Percentiles rank a stretch among this genome's conserved stretches.
These are phyloP conservation scores for Suillia variegata DNA, from an alignment of 2,888 invertebrate species.

Conservation along the genomic window DNA sequence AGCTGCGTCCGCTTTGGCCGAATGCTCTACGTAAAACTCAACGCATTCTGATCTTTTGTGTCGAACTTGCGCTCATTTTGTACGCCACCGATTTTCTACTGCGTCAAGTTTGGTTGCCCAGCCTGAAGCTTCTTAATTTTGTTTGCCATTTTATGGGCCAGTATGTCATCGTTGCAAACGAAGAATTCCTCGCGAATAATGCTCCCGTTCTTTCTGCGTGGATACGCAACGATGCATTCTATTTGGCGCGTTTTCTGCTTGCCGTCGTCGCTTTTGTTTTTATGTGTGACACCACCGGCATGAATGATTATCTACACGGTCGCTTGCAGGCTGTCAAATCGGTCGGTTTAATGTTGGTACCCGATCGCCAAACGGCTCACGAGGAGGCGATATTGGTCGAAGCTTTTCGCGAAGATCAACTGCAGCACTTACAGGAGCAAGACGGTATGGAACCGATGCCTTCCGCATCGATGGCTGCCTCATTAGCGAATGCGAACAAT, in stretches of 20 bases:
- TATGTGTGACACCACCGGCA: conserved; percentile 29
- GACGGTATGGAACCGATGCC: neutral
- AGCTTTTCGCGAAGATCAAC: neutral
- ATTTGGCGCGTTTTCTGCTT: conserved; percentile 36
- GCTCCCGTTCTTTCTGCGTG: conserved; percentile 32
- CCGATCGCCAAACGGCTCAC: neutral
- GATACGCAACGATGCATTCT: conserved; percentile 40
- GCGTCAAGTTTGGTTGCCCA: conserved; percentile 43
- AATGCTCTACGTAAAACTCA: conserved; percentile 28
- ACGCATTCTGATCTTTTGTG: conserved; percentile 30
- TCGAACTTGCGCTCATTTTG: conserved; percentile 36
- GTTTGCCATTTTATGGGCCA: conserved; percentile 34
- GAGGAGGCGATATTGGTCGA: neutral
- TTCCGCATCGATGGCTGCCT: neutral
- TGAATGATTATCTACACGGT: conserved; percentile 17
- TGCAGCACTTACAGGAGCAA: neutral
- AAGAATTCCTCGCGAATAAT: conserved; percentile 29
- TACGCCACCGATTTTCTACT: conserved; percentile 38
- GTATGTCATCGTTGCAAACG: conserved; percentile 33
- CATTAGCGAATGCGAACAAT: neutral
- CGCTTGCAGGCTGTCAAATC: neutral
- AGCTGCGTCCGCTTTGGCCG: conserved; percentile 37
- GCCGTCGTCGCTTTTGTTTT: conserved; percentile 30
- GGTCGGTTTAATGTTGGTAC: neutral
- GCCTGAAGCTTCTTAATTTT: conserved; percentile 33